Percentiles rank a stretch among this genome's conserved stretches.
phyloP scores from a whole-genome alignment of 2,113 vertebrate genomes.

The Hydrolagus affinis region DNA sequence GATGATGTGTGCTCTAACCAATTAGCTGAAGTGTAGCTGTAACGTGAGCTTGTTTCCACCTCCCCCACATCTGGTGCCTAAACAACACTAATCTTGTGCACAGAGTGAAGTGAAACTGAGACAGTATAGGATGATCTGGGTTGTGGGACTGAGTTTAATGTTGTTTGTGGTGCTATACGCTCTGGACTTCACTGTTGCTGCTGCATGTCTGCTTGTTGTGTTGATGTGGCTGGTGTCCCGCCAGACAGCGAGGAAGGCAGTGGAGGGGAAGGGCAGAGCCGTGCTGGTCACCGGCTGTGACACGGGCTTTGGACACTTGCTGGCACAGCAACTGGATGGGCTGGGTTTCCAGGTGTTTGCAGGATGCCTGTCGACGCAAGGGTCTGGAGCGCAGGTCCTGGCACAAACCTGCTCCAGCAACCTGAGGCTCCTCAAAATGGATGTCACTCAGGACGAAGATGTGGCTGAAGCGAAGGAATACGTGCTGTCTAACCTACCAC shows the following conservation, averaged over 20 bases:
- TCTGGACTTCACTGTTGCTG: not conserved
- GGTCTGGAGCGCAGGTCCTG: slow-evolving; percentile 51
- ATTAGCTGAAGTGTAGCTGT: too few relatives aligned
- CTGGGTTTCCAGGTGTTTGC: slow-evolving; percentile 47
- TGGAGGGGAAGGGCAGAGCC: slow-evolving; percentile 41
- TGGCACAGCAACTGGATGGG: slow-evolving; percentile 42
- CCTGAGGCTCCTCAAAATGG: slow-evolving; percentile 53
- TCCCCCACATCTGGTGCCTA: too few relatives aligned
- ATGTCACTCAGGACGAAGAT: slow-evolving; percentile 54
- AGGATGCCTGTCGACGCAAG: slow-evolving; percentile 46
- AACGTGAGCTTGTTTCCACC: too few relatives aligned
- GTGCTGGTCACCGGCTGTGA: slow-evolving; percentile 50
- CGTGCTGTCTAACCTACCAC: slow-evolving; percentile 52
- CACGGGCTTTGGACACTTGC: slow-evolving; percentile 46
- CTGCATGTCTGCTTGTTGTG: not conserved
- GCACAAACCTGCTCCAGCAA: slow-evolving; percentile 38
- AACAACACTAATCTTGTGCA: too few relatives aligned
- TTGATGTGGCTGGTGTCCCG: not conserved
- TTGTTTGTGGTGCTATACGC: not conserved
- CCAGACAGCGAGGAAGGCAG: too few relatives aligned
- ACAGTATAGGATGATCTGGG: too few relatives aligned
- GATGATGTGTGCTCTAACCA: too few relatives aligned
- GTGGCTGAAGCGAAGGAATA: slow-evolving; percentile 49
- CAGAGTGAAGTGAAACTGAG: too few relatives aligned
- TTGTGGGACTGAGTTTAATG: not conserved